Evolutionary conservation across 1,140 invertebrate genomes (phyloP), one percentile per base, ranked within the genome.

Genomic region (Mylabris phalerata): DNA sequence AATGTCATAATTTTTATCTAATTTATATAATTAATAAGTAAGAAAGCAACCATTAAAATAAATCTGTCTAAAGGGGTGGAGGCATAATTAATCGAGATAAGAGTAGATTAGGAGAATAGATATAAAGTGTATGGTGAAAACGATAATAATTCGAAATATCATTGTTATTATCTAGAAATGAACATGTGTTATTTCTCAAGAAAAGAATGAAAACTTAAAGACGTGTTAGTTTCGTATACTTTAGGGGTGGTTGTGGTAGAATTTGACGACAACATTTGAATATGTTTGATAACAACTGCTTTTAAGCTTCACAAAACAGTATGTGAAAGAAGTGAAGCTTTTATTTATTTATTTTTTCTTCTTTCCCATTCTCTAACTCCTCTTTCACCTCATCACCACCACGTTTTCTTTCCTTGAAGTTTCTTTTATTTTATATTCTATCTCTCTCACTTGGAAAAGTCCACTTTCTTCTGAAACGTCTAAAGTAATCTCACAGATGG

Each of bases 401-500:
- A 5, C 32, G 4, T 5, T 32, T 5, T 32, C 7, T 7, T 32
- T 32, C 32, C 32, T 32, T 32, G 32, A 51, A 51, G 52, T 62
- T 62, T 57, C 60, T 59, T 62, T 62, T 63, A 62, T 62, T 65
- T 60, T 57, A 56, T 57, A 54, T 50, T 65, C 62, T 61, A 48
- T 55, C 52, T 47, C 52, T 40, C 41, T n/a, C 62, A 59, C 41
- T 42, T n/a, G 11, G 66, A 65, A 69, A 69, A 67, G 68, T 70
- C 68, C 68, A 70, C 68, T 73, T 70, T 68, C 71, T 71, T 71
- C 63, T 61, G 62, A 71, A 71, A 69, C 63, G 67, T 69, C 70
- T 71, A 65, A 71, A 72, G 71, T 72, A 73, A 73, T 73, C 71
- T 73, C 68, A 72, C 70, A 73, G 71, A 73, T 73, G 71, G 71